These are phyloP conservation scores for Eueides isabella DNA, from an alignment of 1,140 invertebrate genomes.

Conservation along the genomic window DNA sequence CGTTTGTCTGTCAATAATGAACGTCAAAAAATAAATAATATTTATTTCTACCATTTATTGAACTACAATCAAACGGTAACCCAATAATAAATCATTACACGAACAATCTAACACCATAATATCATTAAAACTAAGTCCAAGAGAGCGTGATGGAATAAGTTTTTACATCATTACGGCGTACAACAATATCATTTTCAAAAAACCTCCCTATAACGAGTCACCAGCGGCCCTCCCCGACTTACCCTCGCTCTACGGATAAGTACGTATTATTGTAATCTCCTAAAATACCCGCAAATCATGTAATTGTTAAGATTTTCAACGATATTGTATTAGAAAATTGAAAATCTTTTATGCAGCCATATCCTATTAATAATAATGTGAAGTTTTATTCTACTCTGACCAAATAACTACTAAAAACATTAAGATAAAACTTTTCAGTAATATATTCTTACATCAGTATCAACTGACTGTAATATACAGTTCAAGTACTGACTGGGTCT, in stretches of 20 bases:
- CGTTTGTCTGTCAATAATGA: no score
- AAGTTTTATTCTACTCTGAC: no score
- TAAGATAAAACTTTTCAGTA: no score
- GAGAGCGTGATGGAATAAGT: slow-evolving; percentile 27
- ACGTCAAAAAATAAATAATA: no score
- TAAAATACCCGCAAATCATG: slow-evolving; percentile 41
- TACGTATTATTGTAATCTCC: slow-evolving; percentile 45
- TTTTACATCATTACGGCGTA: slow-evolving; percentile 56
- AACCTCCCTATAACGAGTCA: slow-evolving; percentile 47
- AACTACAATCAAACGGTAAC: slow-evolving; percentile 9
- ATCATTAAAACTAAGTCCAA: slow-evolving; percentile 27
- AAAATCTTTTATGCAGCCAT: slow-evolving; percentile 15
- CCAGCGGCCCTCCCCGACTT: slow-evolving; percentile 32
- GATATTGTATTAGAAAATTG: slow-evolving; percentile 5
- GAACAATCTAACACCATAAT: slow-evolving; percentile 19
- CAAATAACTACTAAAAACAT: no score
- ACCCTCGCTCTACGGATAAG: slow-evolving; percentile 38
- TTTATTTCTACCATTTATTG: no score
- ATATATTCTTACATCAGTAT: no score
- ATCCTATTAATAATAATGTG: no score
- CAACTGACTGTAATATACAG: no score
- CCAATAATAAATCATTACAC: slow-evolving; percentile 14
- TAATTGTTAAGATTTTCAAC: slow-evolving; percentile 31
- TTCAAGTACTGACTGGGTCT: no score
- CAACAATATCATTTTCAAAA: slow-evolving; percentile 70